Conservation (phyloP, 2,888 invertebrate genomes). For the Venustoraphidia nigricollis region DNA sequence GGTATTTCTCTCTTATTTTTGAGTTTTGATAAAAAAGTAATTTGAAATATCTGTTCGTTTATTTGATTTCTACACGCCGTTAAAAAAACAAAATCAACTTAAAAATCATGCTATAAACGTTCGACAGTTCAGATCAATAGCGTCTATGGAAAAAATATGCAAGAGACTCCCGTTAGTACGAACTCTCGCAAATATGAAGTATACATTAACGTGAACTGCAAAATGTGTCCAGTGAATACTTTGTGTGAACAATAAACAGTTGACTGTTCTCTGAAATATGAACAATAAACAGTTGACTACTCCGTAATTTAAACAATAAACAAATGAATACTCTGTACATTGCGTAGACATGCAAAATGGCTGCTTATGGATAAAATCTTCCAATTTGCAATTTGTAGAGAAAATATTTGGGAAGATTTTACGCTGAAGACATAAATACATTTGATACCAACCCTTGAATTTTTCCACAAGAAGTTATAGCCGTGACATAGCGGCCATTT, state of each 20-base stretch:
- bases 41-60: too few relatives aligned
- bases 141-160: not conserved
- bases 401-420: too few relatives aligned
- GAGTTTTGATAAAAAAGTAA: too few relatives aligned
- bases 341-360: too few relatives aligned
- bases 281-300: not conserved
- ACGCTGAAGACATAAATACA: not conserved
- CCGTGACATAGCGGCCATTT: constrained; percentile 55
- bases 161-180: too few relatives aligned
- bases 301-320: not conserved
- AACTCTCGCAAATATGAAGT: constrained; percentile 2
- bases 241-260: not conserved
- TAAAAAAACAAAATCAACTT: too few relatives aligned
- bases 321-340: too few relatives aligned
- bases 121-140: not conserved
- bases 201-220: not conserved
- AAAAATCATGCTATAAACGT: too few relatives aligned
- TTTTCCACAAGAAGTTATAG: constrained; percentile 61
- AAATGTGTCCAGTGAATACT: not conserved
- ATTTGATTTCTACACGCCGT: too few relatives aligned
- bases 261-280: not conserved
- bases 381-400: too few relatives aligned
- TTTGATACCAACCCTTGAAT: constrained; percentile 52
- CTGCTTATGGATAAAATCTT: too few relatives aligned
- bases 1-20: too few relatives aligned